Percentiles rank a stretch among this genome's conserved stretches.
phyloP scores from a whole-genome alignment of 2,113 vertebrate genomes.

The Ameiurus melas region DNA sequence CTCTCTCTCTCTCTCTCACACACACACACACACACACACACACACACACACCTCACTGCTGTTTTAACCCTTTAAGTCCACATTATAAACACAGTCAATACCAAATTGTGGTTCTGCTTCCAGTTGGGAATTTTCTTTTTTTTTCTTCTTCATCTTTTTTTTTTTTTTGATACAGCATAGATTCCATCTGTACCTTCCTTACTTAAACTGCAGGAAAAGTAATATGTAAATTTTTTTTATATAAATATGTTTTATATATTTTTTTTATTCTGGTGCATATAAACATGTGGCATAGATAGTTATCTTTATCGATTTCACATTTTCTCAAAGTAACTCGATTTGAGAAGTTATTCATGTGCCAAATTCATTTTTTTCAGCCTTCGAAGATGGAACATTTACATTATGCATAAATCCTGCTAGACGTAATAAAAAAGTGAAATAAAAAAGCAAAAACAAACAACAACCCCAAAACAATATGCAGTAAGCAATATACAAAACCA shows the following conservation, averaged over 20 bases:
- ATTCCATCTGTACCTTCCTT: background rate
- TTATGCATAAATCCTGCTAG: background rate
- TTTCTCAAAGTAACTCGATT: background rate
- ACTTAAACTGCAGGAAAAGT: background rate
- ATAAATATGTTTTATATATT: background rate
- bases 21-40: constrained; percentile 6
- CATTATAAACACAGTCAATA: background rate
- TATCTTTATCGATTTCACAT: background rate
- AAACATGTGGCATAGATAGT: background rate
- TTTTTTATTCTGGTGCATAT: too few relatives aligned
- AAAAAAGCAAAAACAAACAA: background rate
- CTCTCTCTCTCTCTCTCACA: background rate
- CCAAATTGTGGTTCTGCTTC: background rate
- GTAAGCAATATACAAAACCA: background rate
- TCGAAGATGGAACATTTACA: background rate
- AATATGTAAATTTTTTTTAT: background rate
- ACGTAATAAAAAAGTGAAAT: background rate
- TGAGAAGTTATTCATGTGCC: background rate
- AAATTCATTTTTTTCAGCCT: background rate
- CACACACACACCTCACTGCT: background rate
- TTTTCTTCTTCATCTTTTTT: too few relatives aligned
- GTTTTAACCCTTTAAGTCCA: background rate
- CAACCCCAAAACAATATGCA: background rate
- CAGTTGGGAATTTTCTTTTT: background rate
- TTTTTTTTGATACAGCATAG: background rate